phyloP scores from a whole-genome alignment of 1,140 invertebrate species.

The Leptopilina clavipes region DNA sequence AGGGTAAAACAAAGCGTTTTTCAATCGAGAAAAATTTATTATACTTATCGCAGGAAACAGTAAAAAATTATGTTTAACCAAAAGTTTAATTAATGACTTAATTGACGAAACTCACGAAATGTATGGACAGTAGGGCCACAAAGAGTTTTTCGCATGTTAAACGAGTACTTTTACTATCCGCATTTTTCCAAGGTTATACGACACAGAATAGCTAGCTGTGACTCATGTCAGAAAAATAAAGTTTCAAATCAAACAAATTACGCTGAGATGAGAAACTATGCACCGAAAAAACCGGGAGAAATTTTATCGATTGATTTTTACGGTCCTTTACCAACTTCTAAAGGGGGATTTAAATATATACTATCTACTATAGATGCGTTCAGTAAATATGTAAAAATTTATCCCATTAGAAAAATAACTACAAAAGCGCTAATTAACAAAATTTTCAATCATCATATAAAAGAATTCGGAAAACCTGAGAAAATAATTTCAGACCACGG shows the following conservation, averaged over 20 bases:
- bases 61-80: no score
- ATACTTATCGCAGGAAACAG: no score
- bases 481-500: not conserved
- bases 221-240: not conserved
- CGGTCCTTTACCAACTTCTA: not conserved
- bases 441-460: slow-evolving; percentile 1
- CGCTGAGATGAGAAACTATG: not conserved
- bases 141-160: no score
- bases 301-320: not conserved
- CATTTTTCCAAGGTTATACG: not conserved
- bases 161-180: no score
- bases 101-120: no score
- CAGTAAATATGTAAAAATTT: not conserved
- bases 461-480: not conserved
- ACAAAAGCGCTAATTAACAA: not conserved
- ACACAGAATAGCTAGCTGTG: not conserved
- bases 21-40: no score
- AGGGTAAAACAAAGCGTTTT: no score
- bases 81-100: no score
- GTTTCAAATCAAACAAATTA: not conserved
- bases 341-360: not conserved
- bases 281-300: not conserved
- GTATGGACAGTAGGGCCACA: no score
- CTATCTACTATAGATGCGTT: not conserved
- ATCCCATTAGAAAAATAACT: not conserved